Base-by-base conservation (phyloP, 2,113 vertebrate species). In the Amblyornis subalaris region DNA sequence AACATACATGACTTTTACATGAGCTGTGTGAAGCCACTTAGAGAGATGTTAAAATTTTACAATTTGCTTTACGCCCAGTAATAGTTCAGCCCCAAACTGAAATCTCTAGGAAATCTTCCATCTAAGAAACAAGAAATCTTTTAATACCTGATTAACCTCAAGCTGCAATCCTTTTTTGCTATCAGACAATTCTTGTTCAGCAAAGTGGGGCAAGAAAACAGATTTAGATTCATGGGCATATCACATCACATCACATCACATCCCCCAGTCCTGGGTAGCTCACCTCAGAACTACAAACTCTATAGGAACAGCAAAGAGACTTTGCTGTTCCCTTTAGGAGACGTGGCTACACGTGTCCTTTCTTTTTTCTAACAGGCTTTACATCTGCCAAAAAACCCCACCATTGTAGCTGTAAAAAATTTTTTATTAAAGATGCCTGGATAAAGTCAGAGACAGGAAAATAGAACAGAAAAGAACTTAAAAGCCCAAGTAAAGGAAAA, bases 401-500 rank as follows among this genome's bases (percentile, higher is more conserved):
- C 11, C 25, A 40, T 86, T 77, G 78, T 77, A 88, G 53, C 65
- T 71, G 77, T 6, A 14, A 26, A 25, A 65, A n/a, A 25, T 13
- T n/a, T 61, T 88, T 77, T 69, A 69, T 73, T 73, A 69, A 94
- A 94, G 75, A 90, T 61, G 92, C 72, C 88, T 91, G 92, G 60
- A 77, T 55, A 78, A 90, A 94, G 60, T 77, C 60, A 91, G 26
- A 87, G 61, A 88, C 53, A 78, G 69, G 71, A 88, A 85, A 94
- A 88, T 0, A 88, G 69, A 88, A 90, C 31, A 93, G 80, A 89
- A 95, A 90, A 81, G n/a, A 93, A 82, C 69, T 75, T 79, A 89
- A 76, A 94, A 95, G 90, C 77, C 58, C 50, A 86, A 50, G 33
- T 47, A 95, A 95, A 85, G 42, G 70, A 93, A 87, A 79, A 89